Evolutionary conservation across 2,113 vertebrate genomes (phyloP).

Genomic region (Tachysurus vachellii): DNA sequence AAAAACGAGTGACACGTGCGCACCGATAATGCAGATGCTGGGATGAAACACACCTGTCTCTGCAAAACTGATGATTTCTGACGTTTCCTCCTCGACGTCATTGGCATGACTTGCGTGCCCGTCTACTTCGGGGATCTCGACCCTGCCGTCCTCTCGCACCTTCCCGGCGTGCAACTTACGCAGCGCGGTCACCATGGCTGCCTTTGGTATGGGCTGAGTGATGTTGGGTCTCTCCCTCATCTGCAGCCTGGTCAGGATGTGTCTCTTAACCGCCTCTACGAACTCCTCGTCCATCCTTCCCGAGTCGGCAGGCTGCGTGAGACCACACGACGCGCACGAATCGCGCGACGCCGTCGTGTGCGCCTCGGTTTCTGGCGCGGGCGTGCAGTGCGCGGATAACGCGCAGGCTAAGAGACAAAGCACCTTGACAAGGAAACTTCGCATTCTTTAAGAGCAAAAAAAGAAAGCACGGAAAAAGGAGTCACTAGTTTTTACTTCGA

Average conservation of each 20-base stretch:
- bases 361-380: slow-evolving; percentile 73
- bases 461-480: background rate
- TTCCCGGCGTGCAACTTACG: slow-evolving; percentile 94
- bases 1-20: background rate
- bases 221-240: slow-evolving; percentile 95
- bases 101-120: slow-evolving; percentile 78
- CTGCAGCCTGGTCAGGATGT: slow-evolving; percentile 94
- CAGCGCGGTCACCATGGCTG: slow-evolving; percentile 95
- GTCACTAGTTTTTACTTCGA: slow-evolving; percentile 7
- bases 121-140: slow-evolving; percentile 93
- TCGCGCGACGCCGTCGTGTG: slow-evolving; percentile 70
- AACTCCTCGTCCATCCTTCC: slow-evolving; percentile 87
- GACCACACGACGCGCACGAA: slow-evolving; percentile 88
- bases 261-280: slow-evolving; percentile 93
- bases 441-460: slow-evolving; percentile 63
- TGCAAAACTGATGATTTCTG: slow-evolving; percentile 98
- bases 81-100: slow-evolving; percentile 85
- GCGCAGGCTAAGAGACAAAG: slow-evolving; percentile 66
- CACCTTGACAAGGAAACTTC: slow-evolving; percentile 60
- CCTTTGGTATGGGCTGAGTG: slow-evolving; percentile 92
- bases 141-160: slow-evolving; percentile 89
- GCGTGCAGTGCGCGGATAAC: slow-evolving; percentile 68
- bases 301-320: slow-evolving; percentile 78
- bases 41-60: slow-evolving; percentile 86
- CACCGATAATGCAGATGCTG: background rate